Conservation (phyloP, 2,888 invertebrate species). For the Shargacucullia verbasci region DNA sequence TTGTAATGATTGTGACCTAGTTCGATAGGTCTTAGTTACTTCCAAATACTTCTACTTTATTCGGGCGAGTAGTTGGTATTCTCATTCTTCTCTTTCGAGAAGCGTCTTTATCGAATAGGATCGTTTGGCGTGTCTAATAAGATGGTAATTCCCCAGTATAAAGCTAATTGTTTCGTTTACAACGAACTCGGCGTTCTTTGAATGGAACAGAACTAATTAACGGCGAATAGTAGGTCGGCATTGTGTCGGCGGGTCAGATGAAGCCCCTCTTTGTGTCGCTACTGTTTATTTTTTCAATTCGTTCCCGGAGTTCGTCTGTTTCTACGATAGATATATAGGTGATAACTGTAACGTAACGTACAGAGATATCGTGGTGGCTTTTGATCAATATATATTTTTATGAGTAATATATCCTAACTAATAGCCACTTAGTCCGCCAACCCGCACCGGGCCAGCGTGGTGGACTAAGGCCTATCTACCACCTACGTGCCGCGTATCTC, state of each 20-base stretch:
- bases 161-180: slow-evolving; percentile 71
- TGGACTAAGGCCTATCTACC: too few species aligned
- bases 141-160: slow-evolving; percentile 60
- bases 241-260: slow-evolving; percentile 79
- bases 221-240: slow-evolving; percentile 79
- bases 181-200: slow-evolving; percentile 75
- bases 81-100: slow-evolving; percentile 23
- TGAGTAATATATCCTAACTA: slow-evolving; percentile 22
- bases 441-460: too few species aligned
- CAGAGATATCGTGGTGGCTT: slow-evolving; percentile 54
- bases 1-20: slow-evolving; percentile 81
- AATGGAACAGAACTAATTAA: slow-evolving; percentile 80
- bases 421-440: too few species aligned
- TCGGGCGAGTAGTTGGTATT: slow-evolving; percentile 45
- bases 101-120: slow-evolving; percentile 24
- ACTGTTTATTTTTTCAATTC: slow-evolving; percentile 82
- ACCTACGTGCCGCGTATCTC: slow-evolving; percentile 23
- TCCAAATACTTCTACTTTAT: slow-evolving; percentile 39
- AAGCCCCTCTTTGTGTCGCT: slow-evolving; percentile 81
- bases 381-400: slow-evolving; percentile 64
- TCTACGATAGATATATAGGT: slow-evolving; percentile 74
- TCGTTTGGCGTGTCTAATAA: slow-evolving; percentile 52
- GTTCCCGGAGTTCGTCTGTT: slow-evolving; percentile 66
- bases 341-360: slow-evolving; percentile 69
- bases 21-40: slow-evolving; percentile 67